Base-by-base conservation (phyloP, 2,888 invertebrate genomes). In the Anthophora plumipes region DNA sequence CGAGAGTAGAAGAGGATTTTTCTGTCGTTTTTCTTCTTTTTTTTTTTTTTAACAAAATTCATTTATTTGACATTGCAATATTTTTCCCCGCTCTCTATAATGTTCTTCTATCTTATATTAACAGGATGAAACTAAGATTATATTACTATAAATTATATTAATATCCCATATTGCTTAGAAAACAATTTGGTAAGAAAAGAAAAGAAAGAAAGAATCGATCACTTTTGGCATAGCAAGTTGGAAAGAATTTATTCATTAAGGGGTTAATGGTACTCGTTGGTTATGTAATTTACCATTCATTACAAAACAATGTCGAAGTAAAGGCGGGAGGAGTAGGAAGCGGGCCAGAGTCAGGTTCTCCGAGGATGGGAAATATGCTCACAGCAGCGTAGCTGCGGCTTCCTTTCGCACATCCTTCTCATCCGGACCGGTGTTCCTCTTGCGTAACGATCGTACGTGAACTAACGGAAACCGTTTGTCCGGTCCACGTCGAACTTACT, bases 281-380 rank as follows among this genome's bases (percentile, higher is more conserved):
- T 69, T 69, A 59, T 3, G 14, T 3, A 48, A 69, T 20, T 20
- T 17, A 7, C 0, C 3, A 14, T 37, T 17, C 9, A n/a, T 59
- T 22, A 46, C 37, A 20, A 46, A 43, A 31, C n/a, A 46, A 64
- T 39, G 5, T 0, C 39, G 22, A 11, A 8, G 17, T 9, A 31
- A 31, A 46, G 22, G 43, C 8, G 20, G 46, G 55, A 63, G 76
- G 64, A 82, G 64, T 78, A 77, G 80, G 83, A 84, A 87, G 77
- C 80, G 68, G 69, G 75, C 67, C 68, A 67, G 75, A 86, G 70
- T 79, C 74, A 77, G 74, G 76, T 81, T 76, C 81, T 78, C 84
- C 71, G 55, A 79, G 85, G 85, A 90, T 91, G 88, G 89, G 86
- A 91, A 91, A 89, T 89, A 91, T 88, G 89, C 88, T 85, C 90